Percentiles rank a stretch among this genome's conserved stretches.
These are phyloP conservation scores for Pantherophis guttatus DNA, from an alignment of 2,113 vertebrate species.

Conservation along the genomic window DNA sequence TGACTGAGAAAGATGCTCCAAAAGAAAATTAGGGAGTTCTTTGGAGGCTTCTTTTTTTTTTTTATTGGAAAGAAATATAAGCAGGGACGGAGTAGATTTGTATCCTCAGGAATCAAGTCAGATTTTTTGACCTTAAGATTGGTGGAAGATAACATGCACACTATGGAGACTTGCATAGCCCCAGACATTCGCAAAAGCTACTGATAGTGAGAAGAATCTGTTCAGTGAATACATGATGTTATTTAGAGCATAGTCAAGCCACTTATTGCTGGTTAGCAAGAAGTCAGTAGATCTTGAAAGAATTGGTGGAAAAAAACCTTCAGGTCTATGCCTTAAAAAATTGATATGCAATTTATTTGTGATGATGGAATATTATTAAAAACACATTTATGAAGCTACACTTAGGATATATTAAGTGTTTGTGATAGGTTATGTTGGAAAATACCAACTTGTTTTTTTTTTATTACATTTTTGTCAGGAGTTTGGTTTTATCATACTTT, in stretches of 20 bases:
- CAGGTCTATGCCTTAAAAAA: not conserved
- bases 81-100: not conserved
- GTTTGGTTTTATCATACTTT: not conserved
- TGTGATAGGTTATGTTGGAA: not conserved
- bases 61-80: not conserved
- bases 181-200: not conserved
- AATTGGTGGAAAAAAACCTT: not conserved
- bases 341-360: not conserved
- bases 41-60: not conserved
- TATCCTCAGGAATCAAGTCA: no score
- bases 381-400: no score
- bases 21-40: not conserved
- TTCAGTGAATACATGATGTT: not conserved
- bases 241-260: not conserved
- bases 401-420: not conserved
- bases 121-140: not conserved
- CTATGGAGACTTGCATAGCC: not conserved
- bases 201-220: not conserved
- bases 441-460: not conserved
- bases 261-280: not conserved
- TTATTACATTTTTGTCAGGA: not conserved
- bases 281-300: not conserved
- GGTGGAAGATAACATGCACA: not conserved
- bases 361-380: not conserved
- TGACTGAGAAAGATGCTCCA: not conserved